phyloP scores from a whole-genome alignment of 2,797 vertebrate species.

The Prunella strophiata region DNA sequence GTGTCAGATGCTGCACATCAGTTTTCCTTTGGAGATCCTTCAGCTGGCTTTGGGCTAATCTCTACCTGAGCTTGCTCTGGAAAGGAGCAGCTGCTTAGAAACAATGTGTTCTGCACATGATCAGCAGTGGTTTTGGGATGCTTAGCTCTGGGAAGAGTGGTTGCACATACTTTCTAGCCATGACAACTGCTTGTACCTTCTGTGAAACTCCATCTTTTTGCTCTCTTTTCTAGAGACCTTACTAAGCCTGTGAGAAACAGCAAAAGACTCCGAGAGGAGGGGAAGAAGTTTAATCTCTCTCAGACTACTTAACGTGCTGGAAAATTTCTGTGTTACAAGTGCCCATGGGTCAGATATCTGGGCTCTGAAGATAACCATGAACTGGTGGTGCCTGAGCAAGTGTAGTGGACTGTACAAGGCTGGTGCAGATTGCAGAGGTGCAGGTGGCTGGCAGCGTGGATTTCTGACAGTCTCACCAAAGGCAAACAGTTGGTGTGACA shows the following conservation, averaged over 20 bases:
- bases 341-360: background rate
- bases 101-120: accelerated
- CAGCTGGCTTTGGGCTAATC: background rate
- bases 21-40: background rate
- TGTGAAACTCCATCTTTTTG: background rate
- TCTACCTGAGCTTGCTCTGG: background rate
- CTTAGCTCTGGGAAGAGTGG: background rate
- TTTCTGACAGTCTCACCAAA: background rate
- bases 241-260: background rate
- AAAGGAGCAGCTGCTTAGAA: background rate
- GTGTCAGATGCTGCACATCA: background rate
- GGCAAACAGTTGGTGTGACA: background rate
- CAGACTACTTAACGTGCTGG: background rate
- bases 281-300: background rate
- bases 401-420: background rate
- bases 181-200: background rate
- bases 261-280: background rate
- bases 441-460: background rate
- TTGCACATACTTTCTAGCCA: background rate
- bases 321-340: background rate
- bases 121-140: background rate
- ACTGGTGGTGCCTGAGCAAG: background rate
- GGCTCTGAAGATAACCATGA: background rate
- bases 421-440: background rate
- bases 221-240: background rate